Conservation (phyloP, 2,888 invertebrate genomes). For the Drosophila prostipennis region DNA sequence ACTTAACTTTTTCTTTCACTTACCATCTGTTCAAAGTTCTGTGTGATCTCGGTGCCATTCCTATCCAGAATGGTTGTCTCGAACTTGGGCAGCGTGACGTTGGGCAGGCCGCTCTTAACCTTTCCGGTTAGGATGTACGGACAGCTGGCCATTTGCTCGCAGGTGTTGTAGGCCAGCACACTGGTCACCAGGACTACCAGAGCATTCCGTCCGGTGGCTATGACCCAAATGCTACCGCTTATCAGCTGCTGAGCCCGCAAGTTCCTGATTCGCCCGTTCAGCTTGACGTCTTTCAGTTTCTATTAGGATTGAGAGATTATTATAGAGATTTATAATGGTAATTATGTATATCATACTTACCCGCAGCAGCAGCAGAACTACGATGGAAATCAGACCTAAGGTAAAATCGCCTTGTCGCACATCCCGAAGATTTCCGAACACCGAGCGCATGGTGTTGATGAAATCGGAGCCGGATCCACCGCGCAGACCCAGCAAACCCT, state of each 20-base stretch:
- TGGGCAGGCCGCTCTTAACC: conserved; percentile 89
- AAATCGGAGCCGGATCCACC: conserved; percentile 90
- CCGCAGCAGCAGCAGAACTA: conserved; percentile 89
- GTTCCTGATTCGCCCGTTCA: conserved; percentile 51
- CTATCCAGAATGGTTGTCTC: conserved; percentile 85
- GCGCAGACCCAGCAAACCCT: conserved; percentile 89
- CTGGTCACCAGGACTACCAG: conserved; percentile 88
- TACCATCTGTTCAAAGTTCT: conserved; percentile 81
- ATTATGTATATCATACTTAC: conserved; percentile 85
- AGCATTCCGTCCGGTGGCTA: conserved; percentile 93
- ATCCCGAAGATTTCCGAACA: conserved; percentile 88
- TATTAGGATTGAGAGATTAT: conserved; percentile 15
- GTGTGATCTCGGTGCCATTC: conserved; percentile 77
- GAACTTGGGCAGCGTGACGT: conserved; percentile 89
- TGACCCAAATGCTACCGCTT: conserved; percentile 89
- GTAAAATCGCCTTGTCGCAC: conserved; percentile 89
- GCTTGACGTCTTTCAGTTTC: conserved; percentile 74
- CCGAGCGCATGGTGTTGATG: conserved; percentile 89
- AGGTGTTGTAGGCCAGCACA: conserved; percentile 88
- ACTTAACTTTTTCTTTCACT: background rate
- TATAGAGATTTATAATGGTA: too few species aligned
- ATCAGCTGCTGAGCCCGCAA: conserved; percentile 82
- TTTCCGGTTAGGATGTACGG: conserved; percentile 91
- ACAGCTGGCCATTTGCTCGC: conserved; percentile 75
- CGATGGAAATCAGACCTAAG: conserved; percentile 90